Evolutionary conservation across 2,113 vertebrate species (phyloP).

Genomic region (Melanocharis versteri): DNA sequence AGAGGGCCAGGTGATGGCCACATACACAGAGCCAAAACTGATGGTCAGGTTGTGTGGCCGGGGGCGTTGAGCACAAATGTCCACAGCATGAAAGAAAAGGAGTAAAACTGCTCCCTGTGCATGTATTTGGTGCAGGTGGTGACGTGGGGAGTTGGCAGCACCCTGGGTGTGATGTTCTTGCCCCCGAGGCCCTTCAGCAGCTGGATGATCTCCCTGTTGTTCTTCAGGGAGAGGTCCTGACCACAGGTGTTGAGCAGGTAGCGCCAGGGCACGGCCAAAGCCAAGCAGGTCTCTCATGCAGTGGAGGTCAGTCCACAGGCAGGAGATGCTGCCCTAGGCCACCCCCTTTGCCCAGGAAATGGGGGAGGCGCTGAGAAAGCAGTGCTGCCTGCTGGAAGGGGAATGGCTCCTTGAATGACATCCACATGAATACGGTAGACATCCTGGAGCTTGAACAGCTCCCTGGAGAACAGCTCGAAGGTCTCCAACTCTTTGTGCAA

Average conservation of each 20-base stretch:
- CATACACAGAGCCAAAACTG: slow-evolving; percentile 58
- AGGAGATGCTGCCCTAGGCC: slow-evolving; percentile 47
- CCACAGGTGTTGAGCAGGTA: slow-evolving; percentile 62
- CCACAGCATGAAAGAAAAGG: slow-evolving; percentile 43
- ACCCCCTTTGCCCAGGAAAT: slow-evolving; percentile 47
- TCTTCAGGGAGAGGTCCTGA: slow-evolving; percentile 71
- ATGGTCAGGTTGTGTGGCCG: slow-evolving; percentile 32
- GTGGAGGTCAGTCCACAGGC: slow-evolving; percentile 57
- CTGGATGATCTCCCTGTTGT: slow-evolving; percentile 61
- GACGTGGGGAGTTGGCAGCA: slow-evolving; percentile 14
- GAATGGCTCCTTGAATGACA: neutral
- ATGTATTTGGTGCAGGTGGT: slow-evolving; percentile 6
- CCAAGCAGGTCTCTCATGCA: slow-evolving; percentile 53
- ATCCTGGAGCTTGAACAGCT: slow-evolving; percentile 56
- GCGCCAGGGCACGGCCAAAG: neutral
- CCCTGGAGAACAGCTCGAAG: slow-evolving; percentile 51
- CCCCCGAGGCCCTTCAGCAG: slow-evolving; percentile 40
- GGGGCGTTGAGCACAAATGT: neutral
- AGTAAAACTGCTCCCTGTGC: slow-evolving; percentile 40
- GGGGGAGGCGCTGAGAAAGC: slow-evolving; percentile 52
- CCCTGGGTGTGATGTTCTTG: slow-evolving; percentile 55
- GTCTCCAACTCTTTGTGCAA: slow-evolving; percentile 62
- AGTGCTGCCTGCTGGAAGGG: neutral
- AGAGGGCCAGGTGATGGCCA: slow-evolving; percentile 38
- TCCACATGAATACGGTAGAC: slow-evolving; percentile 35